Evolutionary conservation across 2,888 invertebrate genomes (phyloP), one percentile per base, ranked within the genome.

Genomic region (Dicyrtomina minuta): DNA sequence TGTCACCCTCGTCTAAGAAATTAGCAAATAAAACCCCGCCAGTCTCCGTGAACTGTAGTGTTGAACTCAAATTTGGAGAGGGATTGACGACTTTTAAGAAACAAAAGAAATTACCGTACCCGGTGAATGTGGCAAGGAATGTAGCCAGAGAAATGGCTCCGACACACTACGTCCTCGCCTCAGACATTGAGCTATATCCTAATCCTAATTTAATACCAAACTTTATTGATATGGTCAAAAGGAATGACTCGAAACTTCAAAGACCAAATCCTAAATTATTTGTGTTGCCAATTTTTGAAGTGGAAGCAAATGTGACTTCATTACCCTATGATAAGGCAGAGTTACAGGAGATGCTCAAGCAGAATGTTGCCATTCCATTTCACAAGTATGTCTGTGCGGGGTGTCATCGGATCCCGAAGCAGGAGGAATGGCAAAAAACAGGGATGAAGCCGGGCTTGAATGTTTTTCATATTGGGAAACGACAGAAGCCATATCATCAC

Each of bases 101-200:
- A 67, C 87, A 89, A 79, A 92, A 91, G 81, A 91, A 89, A 79
- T 84, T 94, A 10, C 83, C 92, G 24, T 94, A 95, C 81, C 94
- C 94, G 2, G 92, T 95, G 66, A 95, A 95, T 81, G 92, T 93
- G 6, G 93, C 92, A 0, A 86, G 94, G 46, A 94, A 95, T 81
- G 87, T 93, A 15, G 94, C 94, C 0, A 85, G 94, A 55, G 92
- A 92, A 79, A 87, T 89, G 53, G 90, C 93, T 0, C 85, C 89
- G 51, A 93, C 94, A 0, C 89, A 92, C 81, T 94, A 87, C 81
- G 86, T 94, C n/a, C n/a, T n/a, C n/a, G n/a, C n/a, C n/a, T n/a
- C n/a, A n/a, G n/a, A n/a, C n/a, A n/a, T n/a, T n/a, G 94, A 95
- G 82, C 86, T 95, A 69, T 93, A 94, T 82, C 94, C 94, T 61